Base-by-base conservation (phyloP, 2,797 vertebrate genomes). In the Sciaenops ocellatus region DNA sequence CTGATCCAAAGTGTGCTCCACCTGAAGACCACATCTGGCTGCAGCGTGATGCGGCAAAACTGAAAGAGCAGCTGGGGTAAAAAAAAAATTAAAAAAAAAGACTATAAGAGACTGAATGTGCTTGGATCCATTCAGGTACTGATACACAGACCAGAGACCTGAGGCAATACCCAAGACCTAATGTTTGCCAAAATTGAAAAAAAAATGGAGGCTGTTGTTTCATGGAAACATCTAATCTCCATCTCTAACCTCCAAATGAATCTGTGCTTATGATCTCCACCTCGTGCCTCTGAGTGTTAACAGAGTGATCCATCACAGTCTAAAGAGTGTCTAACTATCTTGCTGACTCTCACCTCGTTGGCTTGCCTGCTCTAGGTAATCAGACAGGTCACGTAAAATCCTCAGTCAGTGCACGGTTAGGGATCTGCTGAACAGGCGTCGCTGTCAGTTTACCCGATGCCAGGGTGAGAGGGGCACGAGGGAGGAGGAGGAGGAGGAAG, bases 371-470 rank as follows among this genome's bases (percentile, higher is more conserved):
- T 57, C 54, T 34, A 1, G 60, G 54, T 63, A 38, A 79, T 69
- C 64, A 70, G 54, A 67, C 69, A 12, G 68, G 60, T 70, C 41
- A 63, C 64, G 78, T 68, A 3, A 6, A 81, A 62, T 28, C 12
- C 52, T 48, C 15, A 44, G 52, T 1, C 30, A 2, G 73, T 9
- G 73, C 62, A 34, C 51, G 72, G 48, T 12, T 12, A 3, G 38
- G 69, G 66, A 77, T 69, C 22, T 73, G 42, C 44, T 46, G 48
- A 52, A 66, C 77, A 89, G 73, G 56, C 62, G 67, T n/a, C 24
- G 73, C 76, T 82, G 90, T 86, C 83, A 77, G 59, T 76, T 76
- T 46, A 52, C 50, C 42, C 22, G 8, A 59, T 60, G 76, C 62
- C 64, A 82, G 68, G 47, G 38, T 41, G 50, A 42, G 50, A 42